Conservation (phyloP, 2,113 vertebrate species). For the Scophthalmus maximus region DNA sequence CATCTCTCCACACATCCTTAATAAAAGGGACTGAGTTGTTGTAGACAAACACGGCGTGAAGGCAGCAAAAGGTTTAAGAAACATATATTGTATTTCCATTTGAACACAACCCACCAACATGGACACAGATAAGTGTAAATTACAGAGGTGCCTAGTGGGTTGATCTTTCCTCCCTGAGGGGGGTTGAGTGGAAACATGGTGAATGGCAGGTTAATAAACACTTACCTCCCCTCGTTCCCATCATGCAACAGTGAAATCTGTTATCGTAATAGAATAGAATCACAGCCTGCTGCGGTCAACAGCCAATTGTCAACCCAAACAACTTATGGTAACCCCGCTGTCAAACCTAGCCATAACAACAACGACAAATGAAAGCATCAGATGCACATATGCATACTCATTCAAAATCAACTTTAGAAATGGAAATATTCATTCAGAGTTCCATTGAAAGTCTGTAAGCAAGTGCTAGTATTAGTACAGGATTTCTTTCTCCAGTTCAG, state of each 20-base stretch:
- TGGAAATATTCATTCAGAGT: neutral
- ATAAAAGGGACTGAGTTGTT: neutral
- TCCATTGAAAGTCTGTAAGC: neutral
- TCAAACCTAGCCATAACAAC: neutral
- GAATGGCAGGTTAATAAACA: conserved; percentile 58
- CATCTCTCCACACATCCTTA: neutral
- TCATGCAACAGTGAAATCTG: conserved; percentile 32
- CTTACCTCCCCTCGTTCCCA: conserved; percentile 13
- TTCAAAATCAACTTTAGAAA: neutral
- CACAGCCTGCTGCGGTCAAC: neutral
- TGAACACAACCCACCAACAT: neutral
- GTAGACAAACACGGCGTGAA: neutral
- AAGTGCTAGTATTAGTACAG: neutral
- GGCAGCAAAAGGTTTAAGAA: neutral
- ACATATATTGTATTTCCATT: neutral
- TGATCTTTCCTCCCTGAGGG: conserved; percentile 8
- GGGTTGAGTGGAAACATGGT: conserved; percentile 35
- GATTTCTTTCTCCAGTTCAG: conserved; percentile 4
- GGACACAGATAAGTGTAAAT: conserved; percentile 7
- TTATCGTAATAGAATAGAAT: conserved; percentile 26
- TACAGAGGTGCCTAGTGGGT: conserved; percentile 28
- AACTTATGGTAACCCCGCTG: neutral
- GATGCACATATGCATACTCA: neutral
- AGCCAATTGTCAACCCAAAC: neutral
- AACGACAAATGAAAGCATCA: neutral